Evolutionary conservation across 2,888 invertebrate species (phyloP), one percentile per base, ranked within the genome.

Genomic region (Pyrrhosoma nymphula): DNA sequence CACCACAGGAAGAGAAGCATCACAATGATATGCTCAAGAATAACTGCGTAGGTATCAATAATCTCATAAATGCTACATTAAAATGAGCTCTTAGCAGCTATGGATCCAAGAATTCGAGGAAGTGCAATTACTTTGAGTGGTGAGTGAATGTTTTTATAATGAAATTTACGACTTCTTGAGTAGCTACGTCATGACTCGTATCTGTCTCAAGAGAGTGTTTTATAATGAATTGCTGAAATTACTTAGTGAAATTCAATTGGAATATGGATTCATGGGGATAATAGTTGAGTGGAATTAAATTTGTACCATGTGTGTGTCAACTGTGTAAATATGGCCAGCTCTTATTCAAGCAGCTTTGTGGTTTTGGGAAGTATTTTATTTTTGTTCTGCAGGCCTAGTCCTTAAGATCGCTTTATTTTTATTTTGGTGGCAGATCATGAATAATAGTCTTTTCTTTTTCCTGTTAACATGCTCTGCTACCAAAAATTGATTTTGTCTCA

Each of bases 11-110:
- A 75, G 93, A 93, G 16, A 93, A 93, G n/a, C 93, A 39, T 20
- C 39, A 26, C 69, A 93, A 47, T 75, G 93, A 93, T n/a, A 47
- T 93, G 69, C 93, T 93, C 93, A 93, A 93, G 55, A 93, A 93
- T 47, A 69, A 93, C 75, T 69, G 69, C 30, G 47, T 93, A 47
- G 69, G 69, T 30, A 75, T 93, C 30, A 63, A 75, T 39, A 63
- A 93, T n/a, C 35, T 93, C 47, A 63, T 93, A 69, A 93, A 93
- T 16, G 75, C 47, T 20, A 35, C 56, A 47, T 69, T 69, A 20
- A 93, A 93, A 93, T 93, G 93, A 93, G 39, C 47, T 93, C 69
- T 75, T 47, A 39, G 35, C 82, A 82, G 30, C 82, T 35, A 14
- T 35, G n/a, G n/a, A 69, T 82, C 30, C 35, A 82, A 82, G 35